These are phyloP conservation scores for Ametastegia equiseti DNA, from an alignment of 2,888 invertebrate species.

Conservation along the genomic window DNA sequence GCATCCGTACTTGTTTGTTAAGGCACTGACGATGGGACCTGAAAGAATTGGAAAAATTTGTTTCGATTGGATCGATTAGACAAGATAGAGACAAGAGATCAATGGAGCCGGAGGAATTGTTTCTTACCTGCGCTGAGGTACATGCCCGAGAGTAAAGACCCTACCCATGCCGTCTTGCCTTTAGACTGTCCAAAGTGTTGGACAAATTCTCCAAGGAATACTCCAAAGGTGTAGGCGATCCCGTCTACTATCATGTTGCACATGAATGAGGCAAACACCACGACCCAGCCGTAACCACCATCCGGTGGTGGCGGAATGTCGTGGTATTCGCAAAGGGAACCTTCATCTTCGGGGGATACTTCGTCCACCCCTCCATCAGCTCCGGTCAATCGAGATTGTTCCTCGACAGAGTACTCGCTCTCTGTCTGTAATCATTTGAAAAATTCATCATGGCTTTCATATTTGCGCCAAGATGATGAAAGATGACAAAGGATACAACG, in stretches of 20 bases:
- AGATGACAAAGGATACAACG: no score
- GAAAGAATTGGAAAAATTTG: constrained; percentile 58
- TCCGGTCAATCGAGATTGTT: constrained; percentile 87
- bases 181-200: constrained; percentile 90
- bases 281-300: constrained; percentile 96
- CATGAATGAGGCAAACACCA: constrained; percentile 97
- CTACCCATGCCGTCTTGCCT: constrained; percentile 95
- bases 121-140: constrained; percentile 92
- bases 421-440: constrained; percentile 83
- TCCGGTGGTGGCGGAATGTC: constrained; percentile 92
- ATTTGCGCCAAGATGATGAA: no score
- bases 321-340: constrained; percentile 83
- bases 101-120: neutral
- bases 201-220: constrained; percentile 90
- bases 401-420: constrained; percentile 91
- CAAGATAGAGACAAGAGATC: no score
- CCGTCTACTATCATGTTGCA: constrained; percentile 99
- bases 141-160: constrained; percentile 95
- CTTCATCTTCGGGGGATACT: constrained; percentile 77
- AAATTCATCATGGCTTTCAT: neutral
- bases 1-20: constrained; percentile 98
- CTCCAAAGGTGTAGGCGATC: constrained; percentile 98
- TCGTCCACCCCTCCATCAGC: constrained; percentile 83
- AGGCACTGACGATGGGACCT: constrained; percentile 96
- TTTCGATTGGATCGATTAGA: neutral